Conservation (phyloP, 2,113 vertebrate species). For the Chaetodon trifascialis region DNA sequence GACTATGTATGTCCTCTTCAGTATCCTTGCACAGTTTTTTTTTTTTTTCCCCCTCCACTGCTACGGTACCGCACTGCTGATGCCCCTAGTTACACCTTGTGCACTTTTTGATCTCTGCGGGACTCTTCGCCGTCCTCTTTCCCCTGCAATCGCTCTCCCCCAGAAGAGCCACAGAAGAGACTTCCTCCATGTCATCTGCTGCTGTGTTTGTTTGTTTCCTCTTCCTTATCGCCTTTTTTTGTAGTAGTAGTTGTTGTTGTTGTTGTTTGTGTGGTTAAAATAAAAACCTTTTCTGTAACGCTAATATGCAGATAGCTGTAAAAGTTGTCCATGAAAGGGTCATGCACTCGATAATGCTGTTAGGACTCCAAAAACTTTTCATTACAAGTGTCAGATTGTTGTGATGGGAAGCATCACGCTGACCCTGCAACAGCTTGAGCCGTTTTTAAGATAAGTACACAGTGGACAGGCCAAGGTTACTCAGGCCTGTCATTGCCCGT, state of each 20-base stretch:
- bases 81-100: constrained; percentile 41
- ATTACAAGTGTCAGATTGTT: neutral
- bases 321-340: neutral
- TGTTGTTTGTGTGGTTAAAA: neutral
- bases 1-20: constrained; percentile 4
- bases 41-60: neutral
- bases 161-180: constrained; percentile 9
- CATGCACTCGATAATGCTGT: constrained; percentile 12
- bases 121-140: constrained; percentile 15
- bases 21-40: neutral
- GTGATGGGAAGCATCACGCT: constrained; percentile 31
- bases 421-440: constrained; percentile 28
- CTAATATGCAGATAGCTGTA: neutral
- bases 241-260: too few relatives aligned
- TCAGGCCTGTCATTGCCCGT: constrained; percentile 28
- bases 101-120: constrained; percentile 43
- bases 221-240: too few relatives aligned
- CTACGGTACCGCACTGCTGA: constrained; percentile 7
- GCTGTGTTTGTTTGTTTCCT: constrained; percentile 22
- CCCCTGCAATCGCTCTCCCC: neutral
- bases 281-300: neutral
- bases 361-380: neutral
- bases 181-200: neutral
- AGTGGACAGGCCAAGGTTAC: constrained; percentile 39
- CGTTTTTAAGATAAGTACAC: constrained; percentile 39